phyloP scores from a whole-genome alignment of 2,113 vertebrate genomes.

The Onychorhynchus coronatus region DNA sequence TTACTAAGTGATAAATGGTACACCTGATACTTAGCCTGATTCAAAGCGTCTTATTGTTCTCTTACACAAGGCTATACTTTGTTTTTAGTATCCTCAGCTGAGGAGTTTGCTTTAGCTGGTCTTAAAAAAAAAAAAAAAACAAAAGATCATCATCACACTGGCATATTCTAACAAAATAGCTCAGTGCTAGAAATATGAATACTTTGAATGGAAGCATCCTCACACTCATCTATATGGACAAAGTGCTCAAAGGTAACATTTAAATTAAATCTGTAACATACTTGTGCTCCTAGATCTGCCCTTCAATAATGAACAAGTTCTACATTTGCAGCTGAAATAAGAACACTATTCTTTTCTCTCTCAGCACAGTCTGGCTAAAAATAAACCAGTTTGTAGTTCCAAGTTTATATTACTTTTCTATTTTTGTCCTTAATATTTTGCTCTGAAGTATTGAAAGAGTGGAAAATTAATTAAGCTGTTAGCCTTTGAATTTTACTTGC shows the following conservation, averaged over 20 bases:
- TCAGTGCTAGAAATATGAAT: background rate
- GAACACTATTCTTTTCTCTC: background rate
- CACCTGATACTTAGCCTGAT: background rate
- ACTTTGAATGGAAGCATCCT: background rate
- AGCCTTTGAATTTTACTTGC: background rate
- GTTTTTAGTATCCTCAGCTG: background rate
- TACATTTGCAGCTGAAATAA: background rate
- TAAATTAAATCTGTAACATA: background rate
- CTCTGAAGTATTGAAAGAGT: background rate
- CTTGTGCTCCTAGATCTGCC: background rate
- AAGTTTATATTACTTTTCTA: conserved; percentile 46
- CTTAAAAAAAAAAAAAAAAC: background rate
- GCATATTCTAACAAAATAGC: background rate
- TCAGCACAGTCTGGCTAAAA: background rate
- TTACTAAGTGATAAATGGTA: background rate
- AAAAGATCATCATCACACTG: background rate
- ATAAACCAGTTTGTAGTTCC: conserved; percentile 7
- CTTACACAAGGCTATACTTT: background rate
- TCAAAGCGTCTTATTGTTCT: background rate
- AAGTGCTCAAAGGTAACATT: background rate
- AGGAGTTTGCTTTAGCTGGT: background rate
- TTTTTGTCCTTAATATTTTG: conserved; percentile 35
- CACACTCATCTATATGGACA: background rate
- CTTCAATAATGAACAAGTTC: background rate
- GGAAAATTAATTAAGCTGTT: conserved; percentile 25